A percentile compares a stretch with the other conserved stretches of the same genome.
These are phyloP conservation scores for Rhinopithecus roxellana DNA, from an alignment of 2,113 vertebrate species.

Conservation along the genomic window DNA sequence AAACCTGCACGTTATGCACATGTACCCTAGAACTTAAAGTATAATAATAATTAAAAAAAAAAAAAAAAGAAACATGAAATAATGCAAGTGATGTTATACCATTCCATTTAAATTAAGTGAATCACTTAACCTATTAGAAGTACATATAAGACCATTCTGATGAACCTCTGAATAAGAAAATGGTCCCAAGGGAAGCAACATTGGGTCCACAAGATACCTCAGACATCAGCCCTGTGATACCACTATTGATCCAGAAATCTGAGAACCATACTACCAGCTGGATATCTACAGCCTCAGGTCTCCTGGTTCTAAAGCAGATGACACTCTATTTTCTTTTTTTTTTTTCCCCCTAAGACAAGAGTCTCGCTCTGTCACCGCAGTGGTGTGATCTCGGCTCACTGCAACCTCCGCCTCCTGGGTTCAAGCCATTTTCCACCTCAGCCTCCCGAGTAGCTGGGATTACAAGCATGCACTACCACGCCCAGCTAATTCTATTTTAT, in stretches of 20 bases:
- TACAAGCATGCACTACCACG: fast-evolving
- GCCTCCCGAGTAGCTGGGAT: too few species aligned
- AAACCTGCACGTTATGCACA: too few species aligned
- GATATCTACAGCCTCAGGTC: neutral
- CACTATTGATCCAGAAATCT: neutral
- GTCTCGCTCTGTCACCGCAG: too few species aligned
- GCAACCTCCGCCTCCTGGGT: too few species aligned
- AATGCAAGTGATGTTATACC: neutral
- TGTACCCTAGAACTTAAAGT: too few species aligned
- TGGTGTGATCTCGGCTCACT: too few species aligned
- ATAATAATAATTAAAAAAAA: too few species aligned
- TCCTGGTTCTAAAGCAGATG: neutral
- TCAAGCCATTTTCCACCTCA: too few species aligned
- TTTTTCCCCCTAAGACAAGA: too few species aligned
- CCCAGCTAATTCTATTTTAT: too few species aligned
- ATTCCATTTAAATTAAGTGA: neutral
- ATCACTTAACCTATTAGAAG: neutral
- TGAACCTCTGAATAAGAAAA: neutral
- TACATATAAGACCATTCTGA: neutral
- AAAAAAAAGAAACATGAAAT: neutral
- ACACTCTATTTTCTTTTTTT: neutral
- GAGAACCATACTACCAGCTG: neutral
- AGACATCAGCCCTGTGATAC: neutral
- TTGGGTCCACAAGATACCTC: fast-evolving
- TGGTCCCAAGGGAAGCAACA: neutral